Evolutionary conservation across 2,888 invertebrate genomes (phyloP).

Genomic region (Acholoe squamosa): DNA sequence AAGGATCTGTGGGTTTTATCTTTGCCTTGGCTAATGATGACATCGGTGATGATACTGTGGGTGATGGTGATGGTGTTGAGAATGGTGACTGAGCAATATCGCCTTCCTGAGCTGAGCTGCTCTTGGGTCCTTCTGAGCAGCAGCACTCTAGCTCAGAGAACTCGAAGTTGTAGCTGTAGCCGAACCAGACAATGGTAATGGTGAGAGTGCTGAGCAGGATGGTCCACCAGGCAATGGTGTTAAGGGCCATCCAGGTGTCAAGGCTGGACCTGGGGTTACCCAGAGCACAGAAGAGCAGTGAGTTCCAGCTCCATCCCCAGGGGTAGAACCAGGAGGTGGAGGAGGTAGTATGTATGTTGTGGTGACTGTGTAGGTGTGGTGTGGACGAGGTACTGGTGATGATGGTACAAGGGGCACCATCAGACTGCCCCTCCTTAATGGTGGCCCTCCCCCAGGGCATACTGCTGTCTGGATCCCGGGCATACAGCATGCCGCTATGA

Average conservation of each 20-base stretch:
- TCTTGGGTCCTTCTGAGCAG: not conserved
- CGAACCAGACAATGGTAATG: constrained; percentile 60
- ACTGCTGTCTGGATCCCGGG: constrained; percentile 29
- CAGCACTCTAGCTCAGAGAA: not conserved
- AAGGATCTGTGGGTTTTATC: not conserved
- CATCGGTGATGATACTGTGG: no score
- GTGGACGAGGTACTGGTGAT: not conserved
- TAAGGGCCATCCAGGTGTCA: constrained; percentile 39
- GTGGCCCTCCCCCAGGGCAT: constrained; percentile 56
- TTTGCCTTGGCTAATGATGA: not conserved
- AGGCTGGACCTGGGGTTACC: constrained; percentile 3
- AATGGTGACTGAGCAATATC: not conserved
- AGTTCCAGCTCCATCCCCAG: constrained; percentile 36
- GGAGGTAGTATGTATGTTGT: not conserved
- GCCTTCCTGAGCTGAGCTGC: not conserved
- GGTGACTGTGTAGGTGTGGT: not conserved
- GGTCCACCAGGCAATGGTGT: constrained; percentile 57
- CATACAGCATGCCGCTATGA: constrained; percentile 45
- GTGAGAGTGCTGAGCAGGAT: constrained; percentile 26
- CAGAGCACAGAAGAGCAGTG: constrained; percentile 42
- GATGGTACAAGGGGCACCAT: constrained; percentile 19
- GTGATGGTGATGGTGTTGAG: not conserved
- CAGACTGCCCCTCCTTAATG: not conserved
- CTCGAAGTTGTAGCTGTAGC: constrained; percentile 52
- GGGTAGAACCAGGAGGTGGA: constrained; percentile 9